Conservation (phyloP, 2,797 vertebrate genomes). For the Lates japonicus region DNA sequence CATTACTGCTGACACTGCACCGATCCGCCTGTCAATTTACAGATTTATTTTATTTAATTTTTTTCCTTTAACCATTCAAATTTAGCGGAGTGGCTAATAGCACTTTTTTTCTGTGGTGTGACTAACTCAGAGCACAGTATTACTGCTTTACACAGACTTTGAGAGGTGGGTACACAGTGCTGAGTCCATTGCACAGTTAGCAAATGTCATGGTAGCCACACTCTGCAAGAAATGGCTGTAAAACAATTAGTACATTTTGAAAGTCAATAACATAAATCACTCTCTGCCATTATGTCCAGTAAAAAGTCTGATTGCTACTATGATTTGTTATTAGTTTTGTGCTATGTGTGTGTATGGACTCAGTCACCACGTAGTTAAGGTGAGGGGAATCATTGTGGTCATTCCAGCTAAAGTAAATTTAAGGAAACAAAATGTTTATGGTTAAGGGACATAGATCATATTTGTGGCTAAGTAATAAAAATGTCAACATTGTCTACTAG, state of each 20-base stretch:
- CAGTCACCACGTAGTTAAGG: not conserved
- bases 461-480: conserved; percentile 16
- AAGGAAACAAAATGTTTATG: not conserved
- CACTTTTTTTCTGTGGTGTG: no score
- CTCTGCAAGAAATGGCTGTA: not conserved
- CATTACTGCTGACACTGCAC: no score
- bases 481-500: not conserved
- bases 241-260: not conserved
- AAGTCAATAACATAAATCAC: not conserved
- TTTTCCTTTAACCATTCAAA: no score
- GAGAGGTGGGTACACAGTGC: no score
- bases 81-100: no score
- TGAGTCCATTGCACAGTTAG: no score
- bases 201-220: not conserved
- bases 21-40: no score
- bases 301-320: not conserved
- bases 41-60: no score
- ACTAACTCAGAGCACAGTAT: no score
- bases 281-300: not conserved
- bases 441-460: not conserved
- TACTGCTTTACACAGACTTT: no score
- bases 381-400: not conserved
- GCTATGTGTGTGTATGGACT: not conserved
- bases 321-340: not conserved
- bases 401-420: not conserved